Evolutionary conservation across 2,113 vertebrate genomes (phyloP).

Genomic region (Danionella cerebrum): DNA sequence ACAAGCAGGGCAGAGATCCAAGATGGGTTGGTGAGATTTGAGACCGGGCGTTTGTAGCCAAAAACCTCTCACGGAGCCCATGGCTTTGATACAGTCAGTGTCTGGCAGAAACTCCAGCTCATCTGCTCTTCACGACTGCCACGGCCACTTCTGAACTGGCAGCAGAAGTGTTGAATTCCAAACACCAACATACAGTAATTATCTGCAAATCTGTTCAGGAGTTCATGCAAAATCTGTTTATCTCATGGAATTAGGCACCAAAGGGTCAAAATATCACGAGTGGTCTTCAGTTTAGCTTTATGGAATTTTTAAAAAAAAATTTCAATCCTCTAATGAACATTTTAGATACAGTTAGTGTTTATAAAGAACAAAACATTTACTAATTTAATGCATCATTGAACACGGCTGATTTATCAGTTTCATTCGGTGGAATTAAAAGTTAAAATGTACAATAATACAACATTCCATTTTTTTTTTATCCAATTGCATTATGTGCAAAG

Average conservation of each 20-base stretch:
- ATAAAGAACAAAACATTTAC: too few relatives aligned
- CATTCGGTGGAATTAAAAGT: too few relatives aligned
- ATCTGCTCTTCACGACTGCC: neutral
- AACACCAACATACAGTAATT: slow-evolving; percentile 3
- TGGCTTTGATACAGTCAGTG: slow-evolving; percentile 1
- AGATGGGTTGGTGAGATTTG: neutral
- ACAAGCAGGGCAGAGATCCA: neutral
- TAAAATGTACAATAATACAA: too few relatives aligned
- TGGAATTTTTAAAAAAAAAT: too few relatives aligned
- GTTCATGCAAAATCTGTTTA: neutral
- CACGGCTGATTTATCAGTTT: too few relatives aligned
- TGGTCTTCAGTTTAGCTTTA: neutral
- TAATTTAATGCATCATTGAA: too few relatives aligned
- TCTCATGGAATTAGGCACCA: neutral
- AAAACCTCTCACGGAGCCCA: neutral
- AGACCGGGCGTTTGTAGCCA: neutral
- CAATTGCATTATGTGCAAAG: too few relatives aligned
- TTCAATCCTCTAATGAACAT: too few relatives aligned
- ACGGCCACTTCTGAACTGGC: slow-evolving; percentile 9
- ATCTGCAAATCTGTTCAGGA: slow-evolving; percentile 6
- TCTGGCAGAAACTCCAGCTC: neutral
- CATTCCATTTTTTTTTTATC: too few relatives aligned
- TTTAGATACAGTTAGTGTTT: too few relatives aligned
- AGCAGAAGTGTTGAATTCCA: neutral
- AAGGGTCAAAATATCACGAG: too few relatives aligned